phyloP scores from a whole-genome alignment of 2,797 vertebrate species.

The Propithecus deckenii region DNA sequence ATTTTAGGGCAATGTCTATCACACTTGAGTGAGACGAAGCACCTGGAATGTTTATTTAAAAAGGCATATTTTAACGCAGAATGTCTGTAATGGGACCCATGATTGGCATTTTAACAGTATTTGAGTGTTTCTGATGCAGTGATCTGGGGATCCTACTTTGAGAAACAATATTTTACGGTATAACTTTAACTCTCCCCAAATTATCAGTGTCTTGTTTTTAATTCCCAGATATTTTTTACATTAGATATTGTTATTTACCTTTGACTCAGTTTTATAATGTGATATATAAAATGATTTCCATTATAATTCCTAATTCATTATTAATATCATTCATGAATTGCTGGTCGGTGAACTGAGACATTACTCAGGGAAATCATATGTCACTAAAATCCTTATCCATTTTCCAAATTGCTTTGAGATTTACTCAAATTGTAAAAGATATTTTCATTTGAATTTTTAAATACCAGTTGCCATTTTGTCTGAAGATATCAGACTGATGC shows the following conservation, averaged over 20 bases:
- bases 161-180: not conserved
- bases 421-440: not conserved
- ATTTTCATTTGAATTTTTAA: not conserved
- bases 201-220: not conserved
- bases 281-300: not conserved
- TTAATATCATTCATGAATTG: not conserved
- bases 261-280: not conserved
- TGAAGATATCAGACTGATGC: not conserved
- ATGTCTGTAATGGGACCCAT: not conserved
- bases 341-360: not conserved
- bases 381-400: not conserved
- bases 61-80: not conserved
- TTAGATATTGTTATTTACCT: not conserved
- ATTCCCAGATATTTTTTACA: not conserved
- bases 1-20: not conserved
- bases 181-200: not conserved
- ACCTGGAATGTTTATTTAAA: not conserved
- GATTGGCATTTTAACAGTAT: not conserved
- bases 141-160: not conserved
- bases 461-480: not conserved
- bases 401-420: conserved; percentile 15
- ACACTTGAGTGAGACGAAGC: not conserved
- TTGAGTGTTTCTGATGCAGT: not conserved
- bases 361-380: not conserved
- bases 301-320: not conserved